Conservation (phyloP, 2,113 vertebrate species). For the Planiliza haematocheilus region DNA sequence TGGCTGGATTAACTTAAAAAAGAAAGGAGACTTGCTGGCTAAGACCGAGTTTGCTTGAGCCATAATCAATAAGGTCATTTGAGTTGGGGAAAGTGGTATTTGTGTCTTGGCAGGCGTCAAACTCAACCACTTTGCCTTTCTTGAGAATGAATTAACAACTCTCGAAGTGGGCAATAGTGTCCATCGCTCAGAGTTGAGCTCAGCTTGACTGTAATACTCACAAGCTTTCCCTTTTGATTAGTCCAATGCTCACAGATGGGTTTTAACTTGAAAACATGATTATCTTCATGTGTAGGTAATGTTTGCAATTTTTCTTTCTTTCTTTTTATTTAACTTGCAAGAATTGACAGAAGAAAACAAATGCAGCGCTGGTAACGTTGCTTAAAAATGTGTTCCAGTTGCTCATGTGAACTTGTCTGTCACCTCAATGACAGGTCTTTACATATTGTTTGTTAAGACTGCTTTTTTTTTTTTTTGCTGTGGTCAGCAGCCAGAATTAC, state of each 20-base stretch:
- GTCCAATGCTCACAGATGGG: not conserved
- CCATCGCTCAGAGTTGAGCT: not conserved
- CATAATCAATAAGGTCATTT: constrained; percentile 24
- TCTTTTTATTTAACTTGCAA: too few species aligned
- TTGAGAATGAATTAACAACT: constrained; percentile 3
- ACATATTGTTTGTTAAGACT: too few species aligned
- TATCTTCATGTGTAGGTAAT: not conserved
- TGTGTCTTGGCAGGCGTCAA: constrained; percentile 17
- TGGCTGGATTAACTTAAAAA: not conserved
- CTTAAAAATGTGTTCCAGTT: too few species aligned
- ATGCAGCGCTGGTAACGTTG: too few species aligned
- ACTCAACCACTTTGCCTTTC: not conserved
- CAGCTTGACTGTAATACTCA: not conserved
- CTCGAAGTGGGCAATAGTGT: not conserved
- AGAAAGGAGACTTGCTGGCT: not conserved
- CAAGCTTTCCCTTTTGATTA: not conserved
- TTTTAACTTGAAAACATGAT: not conserved
- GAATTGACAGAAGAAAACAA: not conserved
- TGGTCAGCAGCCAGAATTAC: not conserved
- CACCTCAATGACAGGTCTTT: too few species aligned
- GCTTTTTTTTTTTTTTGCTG: not conserved
- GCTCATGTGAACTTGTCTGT: too few species aligned
- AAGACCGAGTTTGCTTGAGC: constrained; percentile 2
- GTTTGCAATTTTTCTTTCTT: not conserved
- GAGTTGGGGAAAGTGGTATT: constrained; percentile 1